phyloP scores from a whole-genome alignment of 2,888 invertebrate species.

The Apamea epomidion region DNA sequence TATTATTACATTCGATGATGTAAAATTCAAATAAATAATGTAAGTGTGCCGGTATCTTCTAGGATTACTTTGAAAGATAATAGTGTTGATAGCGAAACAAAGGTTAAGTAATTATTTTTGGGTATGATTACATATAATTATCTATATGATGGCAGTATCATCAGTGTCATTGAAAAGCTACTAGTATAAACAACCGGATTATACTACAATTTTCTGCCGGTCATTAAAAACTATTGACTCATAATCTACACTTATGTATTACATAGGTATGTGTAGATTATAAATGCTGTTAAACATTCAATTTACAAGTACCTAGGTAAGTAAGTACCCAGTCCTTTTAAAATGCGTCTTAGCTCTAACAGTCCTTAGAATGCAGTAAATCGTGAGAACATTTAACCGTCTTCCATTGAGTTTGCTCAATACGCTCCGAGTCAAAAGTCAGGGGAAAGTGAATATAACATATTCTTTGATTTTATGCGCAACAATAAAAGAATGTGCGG shows the following conservation, averaged over 20 bases:
- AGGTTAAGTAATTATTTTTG: not conserved
- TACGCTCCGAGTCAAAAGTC: constrained; percentile 87
- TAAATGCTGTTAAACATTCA: not conserved
- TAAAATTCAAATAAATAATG: constrained; percentile 12
- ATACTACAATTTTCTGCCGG: not conserved
- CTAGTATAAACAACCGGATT: constrained; percentile 13
- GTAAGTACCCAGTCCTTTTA: constrained; percentile 4
- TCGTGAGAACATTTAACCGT: constrained; percentile 90
- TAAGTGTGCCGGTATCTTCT: not conserved
- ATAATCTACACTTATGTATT: not conserved
- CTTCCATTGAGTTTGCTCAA: constrained; percentile 83
- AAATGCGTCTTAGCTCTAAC: constrained; percentile 43
- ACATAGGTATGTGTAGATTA: not conserved
- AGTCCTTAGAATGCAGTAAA: constrained; percentile 75
- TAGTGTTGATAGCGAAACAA: constrained; percentile 9
- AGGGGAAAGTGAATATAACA: constrained; percentile 87
- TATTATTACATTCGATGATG: constrained; percentile 25
- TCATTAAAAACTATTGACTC: not conserved
- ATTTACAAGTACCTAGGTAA: constrained; percentile 16
- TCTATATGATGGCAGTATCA: not conserved
- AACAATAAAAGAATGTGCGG: constrained; percentile 85
- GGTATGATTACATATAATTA: constrained; percentile 3
- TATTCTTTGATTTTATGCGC: constrained; percentile 88
- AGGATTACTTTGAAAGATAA: constrained; percentile 38
- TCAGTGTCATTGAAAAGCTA: not conserved